Percentiles rank a stretch among this genome's conserved stretches.
Conservation (phyloP, 2,888 invertebrate genomes). For the Neoitamus cyanurus region DNA sequence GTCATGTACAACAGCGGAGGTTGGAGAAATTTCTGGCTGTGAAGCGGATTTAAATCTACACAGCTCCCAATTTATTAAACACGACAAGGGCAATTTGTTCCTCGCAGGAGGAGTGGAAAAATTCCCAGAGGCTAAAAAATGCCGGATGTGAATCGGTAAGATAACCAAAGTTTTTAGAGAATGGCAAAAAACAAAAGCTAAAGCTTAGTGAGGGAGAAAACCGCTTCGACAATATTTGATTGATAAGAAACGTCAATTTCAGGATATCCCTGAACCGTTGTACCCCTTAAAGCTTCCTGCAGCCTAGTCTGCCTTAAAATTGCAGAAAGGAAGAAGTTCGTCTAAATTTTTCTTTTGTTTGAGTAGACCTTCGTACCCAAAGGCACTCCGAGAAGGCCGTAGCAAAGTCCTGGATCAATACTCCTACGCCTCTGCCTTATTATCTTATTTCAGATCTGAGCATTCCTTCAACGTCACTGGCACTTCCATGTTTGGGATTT, state of each 20-base stretch:
- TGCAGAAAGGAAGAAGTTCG: not conserved
- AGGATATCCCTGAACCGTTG: constrained; percentile 21
- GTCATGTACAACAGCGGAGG: not conserved
- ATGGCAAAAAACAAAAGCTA: constrained; percentile 26
- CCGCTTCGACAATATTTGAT: constrained; percentile 41
- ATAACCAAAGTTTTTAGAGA: constrained; percentile 35
- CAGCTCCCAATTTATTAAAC: constrained; percentile 2
- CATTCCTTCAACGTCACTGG: constrained; percentile 24
- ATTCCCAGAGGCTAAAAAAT: constrained; percentile 24
- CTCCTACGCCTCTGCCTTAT: not conserved
- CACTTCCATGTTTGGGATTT: constrained; percentile 17
- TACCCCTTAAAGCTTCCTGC: constrained; percentile 18
- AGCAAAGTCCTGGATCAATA: constrained; percentile 14
- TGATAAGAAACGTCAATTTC: constrained; percentile 42
- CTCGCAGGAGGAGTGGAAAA: not conserved
- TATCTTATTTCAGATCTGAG: constrained; percentile 36
- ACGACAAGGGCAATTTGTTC: constrained; percentile 30
- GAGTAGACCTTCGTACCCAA: constrained; percentile 16
- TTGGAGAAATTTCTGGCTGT: not conserved
- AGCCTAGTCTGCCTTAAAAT: not conserved
- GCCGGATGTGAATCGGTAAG: constrained; percentile 21
- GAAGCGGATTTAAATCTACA: not conserved
- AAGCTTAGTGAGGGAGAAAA: constrained; percentile 42
- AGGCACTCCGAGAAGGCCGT: not conserved
- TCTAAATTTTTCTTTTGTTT: constrained; percentile 16